These are phyloP conservation scores for Ips nitidus DNA, from an alignment of 1,140 invertebrate genomes.

Conservation along the genomic window DNA sequence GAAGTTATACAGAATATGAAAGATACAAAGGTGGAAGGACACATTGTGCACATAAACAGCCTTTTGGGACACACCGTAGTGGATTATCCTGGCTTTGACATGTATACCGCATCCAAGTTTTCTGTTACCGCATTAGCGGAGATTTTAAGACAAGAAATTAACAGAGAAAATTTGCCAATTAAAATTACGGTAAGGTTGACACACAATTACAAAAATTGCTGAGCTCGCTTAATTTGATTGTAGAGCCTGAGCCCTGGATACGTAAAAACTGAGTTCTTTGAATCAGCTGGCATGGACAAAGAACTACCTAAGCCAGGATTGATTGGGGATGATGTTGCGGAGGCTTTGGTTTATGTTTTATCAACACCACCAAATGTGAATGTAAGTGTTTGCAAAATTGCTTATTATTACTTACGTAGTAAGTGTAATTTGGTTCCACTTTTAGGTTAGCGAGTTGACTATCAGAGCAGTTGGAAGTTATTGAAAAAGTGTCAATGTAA, in stretches of 20 bases:
- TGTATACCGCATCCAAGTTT: constrained; percentile 63
- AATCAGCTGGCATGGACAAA: constrained; percentile 39
- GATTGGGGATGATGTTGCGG: constrained; percentile 55
- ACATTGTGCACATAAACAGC: constrained; percentile 12
- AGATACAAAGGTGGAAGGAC: constrained; percentile 17
- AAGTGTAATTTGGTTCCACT: no score
- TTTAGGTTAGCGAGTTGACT: no score
- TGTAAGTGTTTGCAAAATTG: constrained; percentile 46
- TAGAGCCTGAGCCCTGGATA: constrained; percentile 55
- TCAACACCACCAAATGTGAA: constrained; percentile 56
- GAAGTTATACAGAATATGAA: constrained; percentile 54
- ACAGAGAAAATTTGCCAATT: constrained; percentile 53
- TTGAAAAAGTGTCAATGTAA: no score
- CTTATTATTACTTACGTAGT: not conserved
- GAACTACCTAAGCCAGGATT: constrained; percentile 2
- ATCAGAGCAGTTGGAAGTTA: no score
- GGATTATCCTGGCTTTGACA: constrained; percentile 46
- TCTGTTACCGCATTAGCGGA: constrained; percentile 62
- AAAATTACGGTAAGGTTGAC: constrained; percentile 51
- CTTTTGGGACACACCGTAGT: constrained; percentile 42
- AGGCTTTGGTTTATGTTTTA: constrained; percentile 57
- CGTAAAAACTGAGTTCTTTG: constrained; percentile 54
- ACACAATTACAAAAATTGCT: not conserved
- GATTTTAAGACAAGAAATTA: constrained; percentile 58
- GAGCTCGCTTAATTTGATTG: constrained; percentile 1